Base-by-base conservation (phyloP, 2,797 vertebrate species). In the Bovichtus variegatus region DNA sequence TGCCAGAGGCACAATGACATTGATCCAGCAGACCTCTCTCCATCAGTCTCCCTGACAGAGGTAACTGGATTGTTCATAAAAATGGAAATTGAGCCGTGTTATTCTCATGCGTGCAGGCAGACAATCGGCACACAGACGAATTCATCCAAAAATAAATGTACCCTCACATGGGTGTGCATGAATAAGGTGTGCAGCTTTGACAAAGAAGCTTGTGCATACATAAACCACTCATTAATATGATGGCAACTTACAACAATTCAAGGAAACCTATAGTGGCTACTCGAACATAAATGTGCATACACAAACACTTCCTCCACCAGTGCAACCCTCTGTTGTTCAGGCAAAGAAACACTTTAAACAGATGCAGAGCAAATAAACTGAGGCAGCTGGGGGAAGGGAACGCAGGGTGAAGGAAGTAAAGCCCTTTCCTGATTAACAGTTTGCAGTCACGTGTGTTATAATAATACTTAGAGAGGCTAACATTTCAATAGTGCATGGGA, bases 51-150 rank as follows among this genome's bases (percentile, higher is more conserved):
- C 80, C 89, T 90, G 91, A 93, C 92, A 93, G 88, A 93, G 88
- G 92, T 87, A 94, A 94, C 89, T 69, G 88, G 91, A 94, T 94
- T 94, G 93, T 94, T 95, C 91, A 95, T 95, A 95, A 94, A 95
- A 95, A 96, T 95, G 94, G 94, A 96, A 95, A 95, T 95, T 80
- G 90, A 94, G 92, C 90, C 61, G 46, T 85, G 88, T 85, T 92
- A 84, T 89, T 88, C 78, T 87, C 78, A 62, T 75, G 53, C 34
- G 53, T 66, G 21, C 71, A 27, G 66, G 51, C 86, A 82, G 86
- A 88, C 88, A 57, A 71, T 21, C 53, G 9, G 36, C 81, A 66
- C 74, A 38, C 65, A 23, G 57, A 71, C 65, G 60, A 80, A 89
- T 87, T 71, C 68, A 65, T 80, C 77, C 76, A 63, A 74, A 82